A percentile compares a stretch with the other conserved stretches of the same genome.
Evolutionary conservation across 2,888 invertebrate genomes (phyloP).

Genomic region (Coenonympha glycerion): DNA sequence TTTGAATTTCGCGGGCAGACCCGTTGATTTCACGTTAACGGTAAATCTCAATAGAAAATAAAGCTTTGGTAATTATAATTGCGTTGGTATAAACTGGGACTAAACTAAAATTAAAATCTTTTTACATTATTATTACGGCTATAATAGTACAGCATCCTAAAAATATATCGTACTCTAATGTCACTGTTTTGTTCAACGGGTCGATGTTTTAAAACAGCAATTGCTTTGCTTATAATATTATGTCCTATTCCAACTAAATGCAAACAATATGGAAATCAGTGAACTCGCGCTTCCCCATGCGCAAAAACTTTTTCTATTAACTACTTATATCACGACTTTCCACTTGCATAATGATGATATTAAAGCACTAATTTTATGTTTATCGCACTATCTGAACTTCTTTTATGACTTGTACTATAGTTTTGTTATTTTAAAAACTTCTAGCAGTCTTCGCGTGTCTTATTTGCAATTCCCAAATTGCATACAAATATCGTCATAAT

Average conservation of each 20-base stretch:
- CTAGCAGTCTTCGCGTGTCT: not conserved
- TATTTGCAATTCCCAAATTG: no score
- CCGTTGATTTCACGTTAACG: no score
- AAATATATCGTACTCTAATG: no score
- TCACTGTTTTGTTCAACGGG: no score
- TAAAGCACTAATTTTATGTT: slow-evolving; percentile 36
- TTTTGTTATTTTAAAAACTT: slow-evolving; percentile 7
- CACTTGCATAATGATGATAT: slow-evolving; percentile 43
- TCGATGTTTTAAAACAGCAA: not conserved
- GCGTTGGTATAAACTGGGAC: no score
- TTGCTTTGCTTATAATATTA: slow-evolving; percentile 2
- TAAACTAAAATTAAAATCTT: no score
- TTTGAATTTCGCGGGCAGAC: no score
- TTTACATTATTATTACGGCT: no score
- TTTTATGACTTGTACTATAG: slow-evolving; percentile 11
- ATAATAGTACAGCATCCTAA: no score
- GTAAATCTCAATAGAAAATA: no score
- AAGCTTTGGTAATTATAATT: no score
- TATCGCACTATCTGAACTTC: slow-evolving; percentile 17
- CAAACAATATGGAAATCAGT: slow-evolving; percentile 27
- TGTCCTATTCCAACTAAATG: slow-evolving; percentile 13
- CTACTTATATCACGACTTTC: slow-evolving; percentile 40
- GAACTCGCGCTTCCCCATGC: slow-evolving; percentile 26
- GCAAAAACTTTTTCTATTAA: slow-evolving; percentile 56
- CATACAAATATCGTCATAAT: no score